These are phyloP conservation scores for Pandemis corylana DNA, from an alignment of 2,888 invertebrate species.

Conservation along the genomic window DNA sequence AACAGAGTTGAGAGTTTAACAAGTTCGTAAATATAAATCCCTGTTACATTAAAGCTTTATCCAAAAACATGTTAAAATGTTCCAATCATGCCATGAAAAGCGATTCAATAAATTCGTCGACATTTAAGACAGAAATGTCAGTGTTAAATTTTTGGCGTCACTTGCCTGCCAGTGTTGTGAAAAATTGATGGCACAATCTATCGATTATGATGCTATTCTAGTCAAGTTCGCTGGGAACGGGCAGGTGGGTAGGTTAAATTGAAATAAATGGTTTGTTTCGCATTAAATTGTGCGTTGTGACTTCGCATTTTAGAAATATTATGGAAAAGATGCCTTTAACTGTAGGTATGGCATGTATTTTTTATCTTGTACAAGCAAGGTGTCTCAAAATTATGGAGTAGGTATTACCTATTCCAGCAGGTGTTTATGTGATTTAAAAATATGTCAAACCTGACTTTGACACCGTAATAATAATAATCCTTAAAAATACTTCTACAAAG, in stretches of 20 bases:
- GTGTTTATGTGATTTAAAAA: no score
- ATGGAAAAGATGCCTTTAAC: no score
- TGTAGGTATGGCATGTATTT: no score
- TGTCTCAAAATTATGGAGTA: no score
- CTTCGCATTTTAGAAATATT: no score
- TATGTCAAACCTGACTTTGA: no score
- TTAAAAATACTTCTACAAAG: no score
- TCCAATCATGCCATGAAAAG: slow-evolving; percentile 14
- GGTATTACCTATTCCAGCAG: no score
- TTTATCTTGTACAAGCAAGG: no score
- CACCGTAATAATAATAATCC: no score
- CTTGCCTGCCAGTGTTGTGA: slow-evolving; percentile 64
- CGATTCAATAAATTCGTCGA: slow-evolving; percentile 33
- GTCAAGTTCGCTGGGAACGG: slow-evolving; percentile 40
- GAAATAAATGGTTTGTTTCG: not conserved
- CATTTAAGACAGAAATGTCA: slow-evolving; percentile 39
- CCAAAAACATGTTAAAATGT: slow-evolving; percentile 17
- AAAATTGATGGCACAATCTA: slow-evolving; percentile 59
- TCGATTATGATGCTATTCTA: slow-evolving; percentile 53
- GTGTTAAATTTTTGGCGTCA: slow-evolving; percentile 56
- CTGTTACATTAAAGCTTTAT: not conserved
- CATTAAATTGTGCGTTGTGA: not conserved
- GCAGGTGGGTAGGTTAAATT: not conserved
- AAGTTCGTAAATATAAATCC: not conserved
- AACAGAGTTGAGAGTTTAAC: no score